These are phyloP conservation scores for Helobdella robusta DNA, from an alignment of 2,888 invertebrate genomes.

Conservation along the genomic window DNA sequence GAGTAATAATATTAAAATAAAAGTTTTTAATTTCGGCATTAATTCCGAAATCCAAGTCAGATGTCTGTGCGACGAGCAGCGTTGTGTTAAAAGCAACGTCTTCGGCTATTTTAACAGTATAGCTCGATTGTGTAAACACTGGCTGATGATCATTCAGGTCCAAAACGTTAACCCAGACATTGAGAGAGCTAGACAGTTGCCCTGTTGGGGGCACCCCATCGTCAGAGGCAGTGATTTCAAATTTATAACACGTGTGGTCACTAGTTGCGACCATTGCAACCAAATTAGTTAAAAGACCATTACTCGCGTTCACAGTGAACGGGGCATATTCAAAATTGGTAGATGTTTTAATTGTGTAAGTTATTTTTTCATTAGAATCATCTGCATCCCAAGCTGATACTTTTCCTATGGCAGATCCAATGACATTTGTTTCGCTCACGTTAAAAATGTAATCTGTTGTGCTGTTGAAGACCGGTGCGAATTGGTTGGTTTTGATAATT, in stretches of 20 bases:
- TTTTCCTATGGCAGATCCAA: slow-evolving; percentile 4
- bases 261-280: slow-evolving; percentile 5
- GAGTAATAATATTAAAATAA: not conserved
- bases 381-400: slow-evolving; percentile 14
- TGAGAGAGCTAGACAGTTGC: slow-evolving; percentile 10
- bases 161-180: slow-evolving; percentile 14
- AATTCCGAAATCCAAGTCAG: slow-evolving; percentile 11
- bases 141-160: slow-evolving; percentile 27
- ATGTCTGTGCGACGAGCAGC: slow-evolving; percentile 5
- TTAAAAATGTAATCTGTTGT: slow-evolving; percentile 7
- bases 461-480: slow-evolving; percentile 20
- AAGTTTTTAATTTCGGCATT: slow-evolving; percentile 6
- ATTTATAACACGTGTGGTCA: not conserved
- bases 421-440: slow-evolving; percentile 3
- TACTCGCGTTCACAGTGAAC: slow-evolving; percentile 10
- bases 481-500: slow-evolving; percentile 14
- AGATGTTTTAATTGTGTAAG: not conserved
- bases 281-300: slow-evolving; percentile 17
- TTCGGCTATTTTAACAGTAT: slow-evolving; percentile 2
- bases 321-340: not conserved
- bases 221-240: slow-evolving; percentile 20
- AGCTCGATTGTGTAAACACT: not conserved
- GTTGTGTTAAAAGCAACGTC: slow-evolving; percentile 3
- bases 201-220: slow-evolving; percentile 26
- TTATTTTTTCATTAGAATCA: slow-evolving; percentile 6